Evolutionary conservation across 1,140 invertebrate species (phyloP), one percentile per base, ranked within the genome.

Genomic region (Delia radicum): DNA sequence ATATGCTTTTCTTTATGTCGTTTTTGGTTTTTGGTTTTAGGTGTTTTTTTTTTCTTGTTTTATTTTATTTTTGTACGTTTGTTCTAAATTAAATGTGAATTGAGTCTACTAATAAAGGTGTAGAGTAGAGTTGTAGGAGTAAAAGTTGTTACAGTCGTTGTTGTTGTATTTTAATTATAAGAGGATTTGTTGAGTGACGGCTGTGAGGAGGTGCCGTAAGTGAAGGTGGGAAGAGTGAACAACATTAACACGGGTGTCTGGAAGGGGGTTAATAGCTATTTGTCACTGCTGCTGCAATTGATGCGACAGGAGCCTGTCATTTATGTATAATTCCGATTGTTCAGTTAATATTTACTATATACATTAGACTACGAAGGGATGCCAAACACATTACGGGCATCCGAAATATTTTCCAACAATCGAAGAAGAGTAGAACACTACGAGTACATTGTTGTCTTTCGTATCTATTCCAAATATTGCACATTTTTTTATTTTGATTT

Each of bases 201-300:
- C n/a, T n/a, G 48, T 55, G n/a, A 55, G 48, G 48, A 55, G 48
- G 48, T 55, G 48, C 48, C 48, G n/a, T n/a, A n/a, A 55, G 48
- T 24, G 48, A 55, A 55, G 48, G 48, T 55, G 48, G 48, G 48
- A 55, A n/a, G 48, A 55, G 48, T 55, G 48, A n/a, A 55, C n/a
- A n/a, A n/a, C 48, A 55, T 55, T 21, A 55, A 55, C n/a, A 55
- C 48, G 18, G 18, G n/a, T n/a, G n/a, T 55, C 10, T 55, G 18
- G 37, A 55, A 24, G 48, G 33, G 33, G n/a, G n/a, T 55, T 55
- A 18, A 21, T 18, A 55, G 24, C 48, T 55, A 55, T 55, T 24
- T 21, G n/a, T 55, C n/a, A 21, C n/a, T 55, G 48, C 48, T 55
- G 48, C 0, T 6, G n/a, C n/a, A n/a, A n/a, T n/a, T n/a, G 7